Evolutionary conservation across 2,888 invertebrate species (phyloP).

Genomic region (Amblyjoppa fuscipennis): DNA sequence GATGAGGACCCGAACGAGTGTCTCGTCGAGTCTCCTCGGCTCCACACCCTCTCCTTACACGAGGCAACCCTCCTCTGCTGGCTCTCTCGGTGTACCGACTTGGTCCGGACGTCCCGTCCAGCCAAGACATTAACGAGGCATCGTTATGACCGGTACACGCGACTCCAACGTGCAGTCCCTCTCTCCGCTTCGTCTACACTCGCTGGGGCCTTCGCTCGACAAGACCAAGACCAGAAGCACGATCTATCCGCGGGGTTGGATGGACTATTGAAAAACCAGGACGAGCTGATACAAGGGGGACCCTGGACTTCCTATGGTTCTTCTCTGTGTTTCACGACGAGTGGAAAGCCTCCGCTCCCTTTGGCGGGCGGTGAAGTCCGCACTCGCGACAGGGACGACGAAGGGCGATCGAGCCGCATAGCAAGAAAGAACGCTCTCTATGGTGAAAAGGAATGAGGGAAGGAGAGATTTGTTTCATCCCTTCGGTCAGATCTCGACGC

Average conservation of each 20-base stretch:
- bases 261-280: conserved; percentile 63
- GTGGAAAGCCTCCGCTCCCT: conserved; percentile 58
- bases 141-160: conserved; percentile 80
- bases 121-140: conserved; percentile 83
- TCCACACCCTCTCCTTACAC: conserved; percentile 16
- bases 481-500: conserved; percentile 25
- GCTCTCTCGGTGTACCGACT: conserved; percentile 16
- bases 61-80: conserved; percentile 28
- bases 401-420: conserved; percentile 29
- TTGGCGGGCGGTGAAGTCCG: conserved; percentile 33
- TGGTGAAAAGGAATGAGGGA: background rate
- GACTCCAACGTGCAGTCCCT: conserved; percentile 16
- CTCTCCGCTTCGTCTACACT: background rate
- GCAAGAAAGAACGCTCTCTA: conserved; percentile 32
- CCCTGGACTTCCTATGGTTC: conserved; percentile 32
- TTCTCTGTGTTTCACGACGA: conserved; percentile 41
- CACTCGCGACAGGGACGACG: conserved; percentile 33
- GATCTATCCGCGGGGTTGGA: conserved; percentile 60
- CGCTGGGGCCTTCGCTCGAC: conserved; percentile 1
- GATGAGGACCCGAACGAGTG: conserved; percentile 50
- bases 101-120: conserved; percentile 53
- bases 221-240: conserved; percentile 33
- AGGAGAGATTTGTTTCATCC: conserved; percentile 55
- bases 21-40: conserved; percentile 38
- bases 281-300: conserved; percentile 42